phyloP scores from a whole-genome alignment of 1,140 invertebrate species.

The Prorops nasuta region DNA sequence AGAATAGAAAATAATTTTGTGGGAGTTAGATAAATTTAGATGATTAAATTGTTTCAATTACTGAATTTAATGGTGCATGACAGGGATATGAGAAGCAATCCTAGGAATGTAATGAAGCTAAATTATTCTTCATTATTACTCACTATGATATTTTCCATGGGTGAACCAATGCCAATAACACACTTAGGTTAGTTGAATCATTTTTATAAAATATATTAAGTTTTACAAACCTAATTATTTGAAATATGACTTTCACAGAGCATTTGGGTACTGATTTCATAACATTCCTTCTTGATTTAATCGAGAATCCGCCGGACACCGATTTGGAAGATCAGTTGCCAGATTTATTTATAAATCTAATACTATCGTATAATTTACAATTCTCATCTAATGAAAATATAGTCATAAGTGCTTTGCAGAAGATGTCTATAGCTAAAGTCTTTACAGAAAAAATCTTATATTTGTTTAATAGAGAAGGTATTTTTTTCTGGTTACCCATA shows the following conservation, averaged over 20 bases:
- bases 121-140: slow-evolving; percentile 76
- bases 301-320: slow-evolving; percentile 75
- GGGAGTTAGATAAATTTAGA: background rate
- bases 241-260: slow-evolving; percentile 60
- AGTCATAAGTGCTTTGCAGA: slow-evolving; percentile 71
- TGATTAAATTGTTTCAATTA: background rate
- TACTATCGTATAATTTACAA: slow-evolving; percentile 87
- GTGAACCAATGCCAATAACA: slow-evolving; percentile 79
- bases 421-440: slow-evolving; percentile 71
- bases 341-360: slow-evolving; percentile 78
- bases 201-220: no score
- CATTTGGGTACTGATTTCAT: slow-evolving; percentile 79
- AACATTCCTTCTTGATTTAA: slow-evolving; percentile 73
- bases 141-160: slow-evolving; percentile 84
- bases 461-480: slow-evolving; percentile 87
- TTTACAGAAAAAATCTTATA: slow-evolving; percentile 88
- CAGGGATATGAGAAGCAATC: slow-evolving; percentile 73
- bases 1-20: slow-evolving; percentile 10
- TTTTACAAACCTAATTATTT: slow-evolving; percentile 5
- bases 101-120: slow-evolving; percentile 67
- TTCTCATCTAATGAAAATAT: slow-evolving; percentile 72
- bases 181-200: slow-evolving; percentile 68
- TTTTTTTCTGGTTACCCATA: slow-evolving; percentile 17
- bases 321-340: slow-evolving; percentile 78
- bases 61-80: slow-evolving; percentile 24